Base-by-base conservation (phyloP, 2,888 invertebrate genomes). In the Agrotis ipsilon region DNA sequence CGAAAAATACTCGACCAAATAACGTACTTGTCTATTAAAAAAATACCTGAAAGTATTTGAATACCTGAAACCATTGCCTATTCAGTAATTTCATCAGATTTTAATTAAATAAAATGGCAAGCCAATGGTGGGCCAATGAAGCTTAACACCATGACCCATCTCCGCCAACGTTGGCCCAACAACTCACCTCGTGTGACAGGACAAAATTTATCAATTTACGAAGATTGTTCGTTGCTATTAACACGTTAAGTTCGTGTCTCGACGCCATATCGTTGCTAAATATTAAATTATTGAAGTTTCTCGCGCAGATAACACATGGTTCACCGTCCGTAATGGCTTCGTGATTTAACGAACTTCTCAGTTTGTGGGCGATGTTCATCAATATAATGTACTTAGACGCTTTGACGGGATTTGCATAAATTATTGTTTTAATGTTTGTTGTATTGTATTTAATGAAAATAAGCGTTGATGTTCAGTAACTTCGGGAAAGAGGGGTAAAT, bases 121-220 rank as follows among this genome's bases (percentile, higher is more conserved):
- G 39, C 39, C 27, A 27, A 54, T 18, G 14, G 19, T 13, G 4
- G 39, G 7, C n/a, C 24, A 54, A 2, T 48, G 5, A 39, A 48
- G 45, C 43, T 32, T 11, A 16, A 61, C 4, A 63, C 48, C 2
- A 5, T 49, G 21, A 27, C 48, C 39, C 54, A 61, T 61, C 60
- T 46, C 9, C 24, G 21, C 73, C 62, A 80, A 79, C 55, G 43
- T 76, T 80, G 75, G 80, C 39, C 2, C 68, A 72, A 68, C 60
- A 48, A 18, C 49, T 21, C n/a, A 61, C 49, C 66, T 80, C 88
- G 89, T 90, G 87, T 91, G 92, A 92, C 91, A 92, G 91, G 90
- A 81, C 87, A 88, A 91, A 93, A 94, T 93, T 94, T 94, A 95
- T 94, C 93, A 94, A 94, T 94, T 94, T 94, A 91, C 88, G 89